phyloP scores from a whole-genome alignment of 2,888 invertebrate species.

The Callyntrura sp. region DNA sequence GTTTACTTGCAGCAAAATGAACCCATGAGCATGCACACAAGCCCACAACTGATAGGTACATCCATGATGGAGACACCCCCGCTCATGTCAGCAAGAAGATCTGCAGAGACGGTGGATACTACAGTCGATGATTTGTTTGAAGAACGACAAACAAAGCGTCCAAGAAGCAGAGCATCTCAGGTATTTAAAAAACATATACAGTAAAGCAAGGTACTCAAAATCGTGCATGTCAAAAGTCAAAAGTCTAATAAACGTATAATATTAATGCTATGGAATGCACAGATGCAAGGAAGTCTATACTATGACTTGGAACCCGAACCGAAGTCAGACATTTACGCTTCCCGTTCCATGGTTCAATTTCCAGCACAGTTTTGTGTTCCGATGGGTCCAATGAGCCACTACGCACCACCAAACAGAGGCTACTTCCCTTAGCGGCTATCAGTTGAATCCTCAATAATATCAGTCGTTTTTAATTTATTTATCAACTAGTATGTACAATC shows the following conservation, averaged over 20 bases:
- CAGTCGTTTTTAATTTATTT: conserved; percentile 15
- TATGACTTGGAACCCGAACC: conserved; percentile 91
- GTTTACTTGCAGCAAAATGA: conserved; percentile 81
- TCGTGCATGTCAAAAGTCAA: background rate
- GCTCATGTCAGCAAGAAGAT: conserved; percentile 80
- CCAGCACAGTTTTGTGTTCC: conserved; percentile 83
- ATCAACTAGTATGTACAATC: background rate
- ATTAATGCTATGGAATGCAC: conserved; percentile 77
- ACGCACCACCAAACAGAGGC: conserved; percentile 76
- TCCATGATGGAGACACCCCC: conserved; percentile 81
- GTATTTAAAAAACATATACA: conserved; percentile 65
- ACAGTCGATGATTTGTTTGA: conserved; percentile 83
- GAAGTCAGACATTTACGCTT: conserved; percentile 83
- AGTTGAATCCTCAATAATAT: background rate
- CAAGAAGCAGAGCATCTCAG: conserved; percentile 83
- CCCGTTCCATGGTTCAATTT: conserved; percentile 78
- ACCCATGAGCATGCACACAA: conserved; percentile 81
- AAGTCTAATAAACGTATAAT: conserved; percentile 84
- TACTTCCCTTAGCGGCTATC: conserved; percentile 73
- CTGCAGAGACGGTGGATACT: conserved; percentile 82
- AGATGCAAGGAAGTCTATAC: conserved; percentile 96
- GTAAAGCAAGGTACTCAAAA: background rate
- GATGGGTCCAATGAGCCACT: conserved; percentile 80
- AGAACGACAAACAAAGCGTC: conserved; percentile 82
- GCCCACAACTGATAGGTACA: conserved; percentile 73